These are phyloP conservation scores for Synaphobranchus kaupii DNA, from an alignment of 2,797 vertebrate species.

Conservation along the genomic window DNA sequence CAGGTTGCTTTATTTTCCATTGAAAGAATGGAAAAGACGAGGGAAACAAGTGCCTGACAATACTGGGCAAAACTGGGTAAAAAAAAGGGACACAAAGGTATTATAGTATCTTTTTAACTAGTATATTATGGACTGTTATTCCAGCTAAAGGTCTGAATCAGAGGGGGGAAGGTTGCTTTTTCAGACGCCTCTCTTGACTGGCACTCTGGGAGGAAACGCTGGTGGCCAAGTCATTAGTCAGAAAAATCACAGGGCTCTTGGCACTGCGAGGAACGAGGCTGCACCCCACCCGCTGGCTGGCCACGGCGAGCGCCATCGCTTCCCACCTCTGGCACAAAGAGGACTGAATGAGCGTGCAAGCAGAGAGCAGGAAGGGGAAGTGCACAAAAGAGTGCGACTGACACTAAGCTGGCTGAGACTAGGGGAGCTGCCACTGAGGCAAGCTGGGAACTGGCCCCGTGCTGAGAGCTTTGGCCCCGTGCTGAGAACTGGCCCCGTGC, in stretches of 20 bases:
- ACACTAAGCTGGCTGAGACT: slow-evolving; percentile 47
- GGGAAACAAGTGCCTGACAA: neutral
- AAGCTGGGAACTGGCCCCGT: slow-evolving; percentile 45
- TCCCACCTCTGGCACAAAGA: slow-evolving; percentile 17
- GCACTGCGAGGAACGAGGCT: neutral
- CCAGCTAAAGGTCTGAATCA: neutral
- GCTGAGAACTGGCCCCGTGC: neutral
- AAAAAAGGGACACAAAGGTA: neutral
- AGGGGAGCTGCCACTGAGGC: slow-evolving; percentile 31
- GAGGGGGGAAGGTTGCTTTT: neutral
- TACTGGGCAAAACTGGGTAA: neutral
- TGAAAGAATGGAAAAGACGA: neutral
- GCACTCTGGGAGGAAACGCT: neutral
- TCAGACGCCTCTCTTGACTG: neutral
- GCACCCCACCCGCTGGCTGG: neutral
- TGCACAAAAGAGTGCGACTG: slow-evolving; percentile 23
- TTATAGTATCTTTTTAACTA: neutral
- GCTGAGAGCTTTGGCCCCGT: neutral
- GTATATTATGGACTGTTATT: neutral
- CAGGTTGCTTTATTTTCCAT: neutral
- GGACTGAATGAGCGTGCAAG: neutral
- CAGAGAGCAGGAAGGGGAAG: neutral
- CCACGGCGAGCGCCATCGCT: slow-evolving; percentile 1
- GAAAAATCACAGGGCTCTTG: neutral
- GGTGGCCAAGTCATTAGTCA: neutral